phyloP scores from a whole-genome alignment of 2,888 invertebrate genomes.

The Alviniconcha strummeri region DNA sequence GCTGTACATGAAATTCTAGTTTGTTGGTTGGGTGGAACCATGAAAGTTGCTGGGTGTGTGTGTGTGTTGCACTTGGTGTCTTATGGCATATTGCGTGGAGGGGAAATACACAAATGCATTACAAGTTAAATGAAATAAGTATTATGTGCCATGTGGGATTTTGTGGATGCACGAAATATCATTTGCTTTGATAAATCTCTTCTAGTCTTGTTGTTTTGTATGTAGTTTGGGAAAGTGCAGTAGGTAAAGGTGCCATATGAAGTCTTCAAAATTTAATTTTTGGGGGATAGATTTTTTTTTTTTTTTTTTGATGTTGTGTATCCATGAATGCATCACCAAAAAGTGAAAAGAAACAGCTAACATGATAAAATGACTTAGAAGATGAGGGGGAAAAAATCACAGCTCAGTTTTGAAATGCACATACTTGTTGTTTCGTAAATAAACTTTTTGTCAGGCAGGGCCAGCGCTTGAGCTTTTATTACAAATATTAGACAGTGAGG shows the following conservation, averaged over 20 bases:
- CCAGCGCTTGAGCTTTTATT: too few species aligned
- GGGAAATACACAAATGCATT: background rate
- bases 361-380: too few species aligned
- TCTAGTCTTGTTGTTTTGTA: slow-evolving; percentile 24
- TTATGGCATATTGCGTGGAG: slow-evolving; percentile 18
- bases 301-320: slow-evolving; percentile 11
- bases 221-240: slow-evolving; percentile 33
- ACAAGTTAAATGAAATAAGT: background rate
- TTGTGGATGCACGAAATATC: slow-evolving; percentile 29
- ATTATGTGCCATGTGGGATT: slow-evolving; percentile 5
- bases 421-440: too few species aligned
- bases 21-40: background rate
- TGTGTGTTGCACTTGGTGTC: slow-evolving; percentile 30
- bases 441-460: too few species aligned
- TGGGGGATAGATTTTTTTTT: slow-evolving; percentile 2
- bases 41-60: slow-evolving; percentile 14
- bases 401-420: too few species aligned
- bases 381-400: too few species aligned
- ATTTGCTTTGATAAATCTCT: slow-evolving; percentile 24
- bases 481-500: too few species aligned
- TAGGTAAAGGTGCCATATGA: slow-evolving; percentile 25
- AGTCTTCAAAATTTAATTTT: slow-evolving; percentile 29
- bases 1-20: background rate
- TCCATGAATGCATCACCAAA: slow-evolving; percentile 33
- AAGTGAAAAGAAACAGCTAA: too few species aligned